These are phyloP conservation scores for Pterostichus madidus DNA, from an alignment of 2,888 invertebrate genomes.

Conservation along the genomic window DNA sequence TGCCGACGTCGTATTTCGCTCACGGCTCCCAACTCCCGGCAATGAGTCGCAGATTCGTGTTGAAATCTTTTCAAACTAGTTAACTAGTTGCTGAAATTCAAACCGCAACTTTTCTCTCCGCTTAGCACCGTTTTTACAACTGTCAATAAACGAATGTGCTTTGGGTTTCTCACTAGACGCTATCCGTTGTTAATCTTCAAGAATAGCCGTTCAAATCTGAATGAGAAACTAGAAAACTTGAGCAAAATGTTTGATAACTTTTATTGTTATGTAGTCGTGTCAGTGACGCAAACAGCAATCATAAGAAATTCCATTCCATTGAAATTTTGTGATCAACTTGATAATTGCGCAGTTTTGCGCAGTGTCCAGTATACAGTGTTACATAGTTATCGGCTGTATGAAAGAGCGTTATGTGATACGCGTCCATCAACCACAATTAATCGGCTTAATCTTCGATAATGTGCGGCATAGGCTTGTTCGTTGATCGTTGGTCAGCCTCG, in stretches of 20 bases:
- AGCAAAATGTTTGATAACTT: conserved; percentile 53
- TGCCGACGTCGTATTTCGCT: too few species aligned
- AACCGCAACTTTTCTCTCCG: conserved; percentile 47
- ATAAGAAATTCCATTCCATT: conserved; percentile 22
- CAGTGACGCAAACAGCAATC: conserved; percentile 1
- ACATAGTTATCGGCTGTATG: neutral
- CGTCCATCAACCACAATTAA: conserved; percentile 50
- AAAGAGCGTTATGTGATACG: conserved; percentile 21
- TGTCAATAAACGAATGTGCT: conserved; percentile 50
- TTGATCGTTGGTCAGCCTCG: neutral
- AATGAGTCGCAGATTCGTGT: conserved; percentile 9
- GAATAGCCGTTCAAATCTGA: conserved; percentile 13
- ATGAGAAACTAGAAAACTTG: conserved; percentile 51
- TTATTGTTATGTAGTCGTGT: conserved; percentile 32
- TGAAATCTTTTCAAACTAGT: conserved; percentile 54
- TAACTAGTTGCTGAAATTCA: conserved; percentile 53
- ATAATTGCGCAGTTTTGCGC: too few species aligned
- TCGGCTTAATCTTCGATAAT: conserved; percentile 58
- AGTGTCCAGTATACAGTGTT: neutral
- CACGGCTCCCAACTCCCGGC: neutral
- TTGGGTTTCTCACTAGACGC: conserved; percentile 10
- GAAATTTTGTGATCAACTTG: neutral
- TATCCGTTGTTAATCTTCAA: conserved; percentile 37
- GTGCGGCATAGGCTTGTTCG: conserved; percentile 12
- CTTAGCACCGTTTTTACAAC: conserved; percentile 56